Percentiles rank a stretch among this genome's conserved stretches.
phyloP scores from a whole-genome alignment of 2,888 invertebrate species.

The Trachelus troglodyta region DNA sequence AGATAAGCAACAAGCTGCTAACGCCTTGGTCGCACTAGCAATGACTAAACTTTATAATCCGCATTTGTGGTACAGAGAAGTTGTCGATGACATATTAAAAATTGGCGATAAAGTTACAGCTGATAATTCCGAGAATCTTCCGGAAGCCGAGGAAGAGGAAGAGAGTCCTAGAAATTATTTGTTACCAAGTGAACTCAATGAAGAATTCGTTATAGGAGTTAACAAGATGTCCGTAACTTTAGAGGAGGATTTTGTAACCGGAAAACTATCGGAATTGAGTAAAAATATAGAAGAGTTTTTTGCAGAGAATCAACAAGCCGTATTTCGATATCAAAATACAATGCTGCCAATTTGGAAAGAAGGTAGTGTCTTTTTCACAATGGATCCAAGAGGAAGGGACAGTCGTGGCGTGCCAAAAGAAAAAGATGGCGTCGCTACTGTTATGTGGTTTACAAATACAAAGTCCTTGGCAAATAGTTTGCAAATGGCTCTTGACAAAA shows the following conservation, averaged over 20 bases:
- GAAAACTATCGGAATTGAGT: conserved; percentile 62
- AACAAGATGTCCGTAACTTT: conserved; percentile 64
- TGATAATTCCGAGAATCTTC: conserved; percentile 68
- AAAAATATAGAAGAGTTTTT: conserved; percentile 71
- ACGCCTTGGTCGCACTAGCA: conserved; percentile 70
- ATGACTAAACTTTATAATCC: conserved; percentile 73
- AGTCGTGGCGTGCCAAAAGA: conserved; percentile 39
- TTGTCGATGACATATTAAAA: conserved; percentile 69
- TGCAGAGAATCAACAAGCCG: conserved; percentile 69
- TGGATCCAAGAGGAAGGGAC: conserved; percentile 55
- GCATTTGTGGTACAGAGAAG: conserved; percentile 72
- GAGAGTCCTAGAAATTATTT: conserved; percentile 67
- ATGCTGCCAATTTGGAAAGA: conserved; percentile 63
- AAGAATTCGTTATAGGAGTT: conserved; percentile 65
- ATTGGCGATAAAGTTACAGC: conserved; percentile 67
- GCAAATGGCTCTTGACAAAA: conserved; percentile 19
- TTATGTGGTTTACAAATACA: conserved; percentile 52
- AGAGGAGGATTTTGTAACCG: conserved; percentile 66
- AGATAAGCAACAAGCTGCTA: conserved; percentile 69
- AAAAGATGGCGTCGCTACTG: conserved; percentile 45
- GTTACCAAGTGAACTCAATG: conserved; percentile 61
- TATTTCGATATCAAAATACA: conserved; percentile 66
- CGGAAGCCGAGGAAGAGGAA: conserved; percentile 70
- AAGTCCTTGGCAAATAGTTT: conserved; percentile 37
- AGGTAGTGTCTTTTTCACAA: conserved; percentile 46